These are phyloP conservation scores for Rhinatrema bivittatum DNA, from an alignment of 2,797 vertebrate species.

Conservation along the genomic window DNA sequence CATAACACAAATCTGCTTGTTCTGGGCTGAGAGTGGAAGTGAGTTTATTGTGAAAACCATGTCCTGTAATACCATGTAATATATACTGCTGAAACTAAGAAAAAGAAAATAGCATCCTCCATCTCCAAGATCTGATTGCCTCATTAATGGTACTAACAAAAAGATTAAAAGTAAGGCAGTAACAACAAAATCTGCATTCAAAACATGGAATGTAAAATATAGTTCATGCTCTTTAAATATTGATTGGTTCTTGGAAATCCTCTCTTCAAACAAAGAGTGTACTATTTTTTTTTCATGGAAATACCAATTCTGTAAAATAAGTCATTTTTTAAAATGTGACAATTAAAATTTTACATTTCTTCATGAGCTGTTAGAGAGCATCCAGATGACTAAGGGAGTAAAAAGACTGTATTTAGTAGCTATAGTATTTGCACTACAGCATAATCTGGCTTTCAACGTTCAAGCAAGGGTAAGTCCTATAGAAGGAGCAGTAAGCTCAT, in stretches of 20 bases:
- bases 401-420: too few species aligned
- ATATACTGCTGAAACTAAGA: too few species aligned
- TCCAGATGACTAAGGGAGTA: too few species aligned
- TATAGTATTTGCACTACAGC: too few species aligned
- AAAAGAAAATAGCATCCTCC: background rate
- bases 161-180: background rate
- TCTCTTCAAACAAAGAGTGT: accelerated
- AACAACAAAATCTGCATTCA: background rate
- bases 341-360: background rate
- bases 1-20: too few species aligned
- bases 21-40: too few species aligned
- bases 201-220: background rate
- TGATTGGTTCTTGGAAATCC: background rate
- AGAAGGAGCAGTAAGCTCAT: background rate
- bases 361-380: background rate
- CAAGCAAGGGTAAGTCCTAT: too few species aligned
- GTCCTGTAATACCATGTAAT: too few species aligned
- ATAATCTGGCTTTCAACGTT: too few species aligned
- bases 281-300: background rate
- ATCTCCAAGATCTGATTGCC: background rate
- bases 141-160: background rate
- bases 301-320: background rate
- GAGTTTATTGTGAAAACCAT: too few species aligned
- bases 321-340: background rate
- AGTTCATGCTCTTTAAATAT: background rate